phyloP scores from a whole-genome alignment of 2,113 vertebrate species.

The Cinclus cinclus region DNA sequence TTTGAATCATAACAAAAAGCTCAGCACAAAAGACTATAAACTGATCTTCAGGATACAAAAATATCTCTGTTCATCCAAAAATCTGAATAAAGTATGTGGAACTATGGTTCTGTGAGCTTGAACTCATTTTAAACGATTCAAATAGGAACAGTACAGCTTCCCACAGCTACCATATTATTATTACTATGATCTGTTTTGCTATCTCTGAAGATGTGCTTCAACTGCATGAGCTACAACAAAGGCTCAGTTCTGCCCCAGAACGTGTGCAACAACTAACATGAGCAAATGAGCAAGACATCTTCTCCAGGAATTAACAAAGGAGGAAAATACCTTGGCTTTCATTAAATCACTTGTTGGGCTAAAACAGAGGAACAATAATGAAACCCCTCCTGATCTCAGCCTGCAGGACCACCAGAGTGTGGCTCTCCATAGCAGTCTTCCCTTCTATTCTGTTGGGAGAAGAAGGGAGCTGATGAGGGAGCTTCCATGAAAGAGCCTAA shows the following conservation, averaged over 20 bases:
- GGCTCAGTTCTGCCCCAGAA: neutral
- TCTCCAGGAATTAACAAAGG: neutral
- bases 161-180: neutral
- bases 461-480: neutral
- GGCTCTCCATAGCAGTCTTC: neutral
- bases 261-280: rapidly evolving
- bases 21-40: neutral
- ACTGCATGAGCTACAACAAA: neutral
- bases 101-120: neutral
- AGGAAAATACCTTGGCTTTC: neutral
- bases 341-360: neutral
- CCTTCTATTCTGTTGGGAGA: neutral
- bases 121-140: neutral
- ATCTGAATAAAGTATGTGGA: neutral
- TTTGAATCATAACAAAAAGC: neutral
- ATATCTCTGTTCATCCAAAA: neutral
- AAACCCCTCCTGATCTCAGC: neutral
- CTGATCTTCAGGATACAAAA: neutral
- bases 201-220: neutral
- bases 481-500: neutral
- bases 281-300: neutral
- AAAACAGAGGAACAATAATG: neutral
- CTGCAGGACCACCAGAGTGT: neutral
- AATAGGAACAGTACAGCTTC: neutral
- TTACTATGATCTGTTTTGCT: neutral